Evolutionary conservation across 1,140 invertebrate species (phyloP).

Genomic region (Conopomorpha cramerella): DNA sequence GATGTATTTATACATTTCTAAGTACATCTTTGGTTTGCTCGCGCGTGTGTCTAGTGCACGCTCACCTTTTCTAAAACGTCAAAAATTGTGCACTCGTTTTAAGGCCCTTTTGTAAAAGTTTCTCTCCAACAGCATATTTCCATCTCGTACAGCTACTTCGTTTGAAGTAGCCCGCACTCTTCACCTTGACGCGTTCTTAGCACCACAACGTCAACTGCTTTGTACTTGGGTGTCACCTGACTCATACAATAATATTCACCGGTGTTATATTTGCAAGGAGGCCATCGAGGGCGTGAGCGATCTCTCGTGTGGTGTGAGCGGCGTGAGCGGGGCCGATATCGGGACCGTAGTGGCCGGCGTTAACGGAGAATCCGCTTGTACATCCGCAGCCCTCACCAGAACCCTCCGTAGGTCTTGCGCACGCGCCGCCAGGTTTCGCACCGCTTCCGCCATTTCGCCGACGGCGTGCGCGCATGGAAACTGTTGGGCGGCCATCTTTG

Average conservation of each 20-base stretch:
- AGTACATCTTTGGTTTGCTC: too few relatives aligned
- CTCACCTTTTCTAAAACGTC: too few relatives aligned
- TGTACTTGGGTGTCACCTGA: neutral
- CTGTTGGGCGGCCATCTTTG: slow-evolving; percentile 87
- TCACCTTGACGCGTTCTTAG: neutral
- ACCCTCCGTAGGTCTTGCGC: slow-evolving; percentile 33
- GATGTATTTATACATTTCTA: too few relatives aligned
- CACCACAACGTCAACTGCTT: neutral
- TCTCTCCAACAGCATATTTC: neutral
- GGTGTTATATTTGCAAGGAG: slow-evolving; percentile 23
- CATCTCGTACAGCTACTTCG: neutral
- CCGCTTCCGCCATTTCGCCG: slow-evolving; percentile 91
- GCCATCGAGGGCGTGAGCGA: slow-evolving; percentile 21
- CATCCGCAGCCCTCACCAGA: slow-evolving; percentile 31
- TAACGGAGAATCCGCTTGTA: slow-evolving; percentile 14
- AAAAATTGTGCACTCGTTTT: too few relatives aligned
- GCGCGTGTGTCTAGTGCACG: too few relatives aligned
- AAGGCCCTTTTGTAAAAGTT: slow-evolving; percentile 23
- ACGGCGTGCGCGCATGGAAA: slow-evolving; percentile 89
- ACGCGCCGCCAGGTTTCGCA: slow-evolving; percentile 44
- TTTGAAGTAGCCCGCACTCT: neutral
- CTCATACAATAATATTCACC: neutral
- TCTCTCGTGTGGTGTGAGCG: slow-evolving; percentile 28
- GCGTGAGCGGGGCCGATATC: slow-evolving; percentile 20
- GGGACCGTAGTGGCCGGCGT: slow-evolving; percentile 33